Conservation (phyloP, 2,888 invertebrate genomes). For the Ceraclea dissimilis region DNA sequence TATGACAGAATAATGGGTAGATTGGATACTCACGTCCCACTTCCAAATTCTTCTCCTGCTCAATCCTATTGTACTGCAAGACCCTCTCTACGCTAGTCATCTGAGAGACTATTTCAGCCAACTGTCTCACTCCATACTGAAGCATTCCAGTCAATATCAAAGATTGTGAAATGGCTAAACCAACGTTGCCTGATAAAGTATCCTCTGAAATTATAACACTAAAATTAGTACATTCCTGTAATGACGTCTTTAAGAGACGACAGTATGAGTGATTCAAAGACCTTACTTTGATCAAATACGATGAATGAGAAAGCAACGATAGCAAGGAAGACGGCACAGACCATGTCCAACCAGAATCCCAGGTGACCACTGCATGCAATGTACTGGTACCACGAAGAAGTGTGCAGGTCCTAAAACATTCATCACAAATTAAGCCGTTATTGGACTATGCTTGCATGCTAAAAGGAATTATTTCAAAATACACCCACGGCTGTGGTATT, state of each 20-base stretch:
- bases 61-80: slow-evolving; percentile 62
- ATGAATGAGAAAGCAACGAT: slow-evolving; percentile 64
- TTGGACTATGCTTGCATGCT: no score
- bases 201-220: slow-evolving; percentile 34
- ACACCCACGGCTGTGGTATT: no score
- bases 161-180: slow-evolving; percentile 60
- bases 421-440: no score
- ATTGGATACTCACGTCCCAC: slow-evolving; percentile 40
- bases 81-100: slow-evolving; percentile 69
- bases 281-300: slow-evolving; percentile 37
- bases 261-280: not conserved
- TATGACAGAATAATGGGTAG: no score
- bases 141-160: slow-evolving; percentile 64
- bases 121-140: slow-evolving; percentile 63
- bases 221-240: not conserved
- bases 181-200: slow-evolving; percentile 58
- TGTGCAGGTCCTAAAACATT: slow-evolving; percentile 55
- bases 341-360: slow-evolving; percentile 69
- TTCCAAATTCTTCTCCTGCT: slow-evolving; percentile 50
- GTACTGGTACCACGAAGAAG: slow-evolving; percentile 66
- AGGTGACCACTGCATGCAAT: slow-evolving; percentile 62
- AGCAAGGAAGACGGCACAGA: slow-evolving; percentile 62
- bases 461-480: no score
- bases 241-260: not conserved
- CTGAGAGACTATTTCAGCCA: slow-evolving; percentile 60